These are phyloP conservation scores for Cheilosia urbana DNA, from an alignment of 2,888 invertebrate genomes.

Conservation along the genomic window DNA sequence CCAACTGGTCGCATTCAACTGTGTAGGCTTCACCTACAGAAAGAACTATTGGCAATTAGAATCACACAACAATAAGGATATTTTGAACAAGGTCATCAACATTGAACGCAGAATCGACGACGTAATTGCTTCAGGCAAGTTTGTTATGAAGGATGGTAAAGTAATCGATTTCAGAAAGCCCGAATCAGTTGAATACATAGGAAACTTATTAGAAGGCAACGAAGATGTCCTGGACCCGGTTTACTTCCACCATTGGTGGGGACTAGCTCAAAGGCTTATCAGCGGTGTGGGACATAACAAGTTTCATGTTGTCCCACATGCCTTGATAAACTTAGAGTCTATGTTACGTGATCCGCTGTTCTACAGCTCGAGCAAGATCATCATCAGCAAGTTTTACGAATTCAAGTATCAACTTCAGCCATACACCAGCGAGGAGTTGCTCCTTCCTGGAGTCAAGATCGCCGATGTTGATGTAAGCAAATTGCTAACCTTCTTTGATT, in stretches of 20 bases:
- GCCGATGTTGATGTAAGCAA: conserved; percentile 87
- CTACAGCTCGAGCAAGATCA: conserved; percentile 88
- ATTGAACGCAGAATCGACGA: conserved; percentile 84
- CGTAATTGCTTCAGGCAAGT: conserved; percentile 84
- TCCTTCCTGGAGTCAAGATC: conserved; percentile 87
- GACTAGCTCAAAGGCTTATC: conserved; percentile 79
- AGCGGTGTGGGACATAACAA: conserved; percentile 78
- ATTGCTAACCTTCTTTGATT: conserved; percentile 89
- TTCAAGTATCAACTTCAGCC: conserved; percentile 86
- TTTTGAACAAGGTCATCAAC: conserved; percentile 77
- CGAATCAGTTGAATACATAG: conserved; percentile 85
- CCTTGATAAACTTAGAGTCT: conserved; percentile 87
- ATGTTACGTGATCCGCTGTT: conserved; percentile 90
- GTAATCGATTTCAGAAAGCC: conserved; percentile 79
- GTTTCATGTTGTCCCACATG: conserved; percentile 85
- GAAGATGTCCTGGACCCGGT: conserved; percentile 81
- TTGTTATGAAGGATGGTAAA: conserved; percentile 78
- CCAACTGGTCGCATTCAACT: conserved; percentile 87
- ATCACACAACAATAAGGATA: conserved; percentile 82
- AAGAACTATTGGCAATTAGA: conserved; percentile 85
- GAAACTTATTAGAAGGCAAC: conserved; percentile 85
- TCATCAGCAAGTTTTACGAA: conserved; percentile 85
- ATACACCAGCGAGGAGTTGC: conserved; percentile 87
- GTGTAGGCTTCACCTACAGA: conserved; percentile 87
- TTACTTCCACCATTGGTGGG: conserved; percentile 80